Percentiles rank a stretch among this genome's conserved stretches.
phyloP scores from a whole-genome alignment of 2,797 vertebrate genomes.

The Esox masquinongy region DNA sequence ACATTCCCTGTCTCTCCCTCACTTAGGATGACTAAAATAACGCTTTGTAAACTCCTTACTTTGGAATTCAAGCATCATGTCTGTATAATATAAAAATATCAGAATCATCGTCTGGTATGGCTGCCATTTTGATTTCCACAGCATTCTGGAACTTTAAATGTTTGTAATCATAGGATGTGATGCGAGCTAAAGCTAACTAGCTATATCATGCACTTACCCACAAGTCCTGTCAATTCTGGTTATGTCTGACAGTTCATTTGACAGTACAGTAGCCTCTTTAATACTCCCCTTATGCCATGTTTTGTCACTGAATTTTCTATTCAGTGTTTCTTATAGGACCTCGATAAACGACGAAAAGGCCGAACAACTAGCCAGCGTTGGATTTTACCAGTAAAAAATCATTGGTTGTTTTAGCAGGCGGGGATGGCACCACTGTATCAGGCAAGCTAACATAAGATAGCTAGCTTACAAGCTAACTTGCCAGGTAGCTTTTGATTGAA shows the following conservation, averaged over 20 bases:
- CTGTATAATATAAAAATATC: too few relatives aligned
- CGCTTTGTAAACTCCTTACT: too few relatives aligned
- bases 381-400: neutral
- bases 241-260: neutral
- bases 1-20: too few relatives aligned
- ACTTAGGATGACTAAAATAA: too few relatives aligned
- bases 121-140: too few relatives aligned
- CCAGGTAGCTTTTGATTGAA: neutral
- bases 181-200: neutral
- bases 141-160: too few relatives aligned
- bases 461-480: neutral
- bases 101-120: too few relatives aligned
- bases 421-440: neutral
- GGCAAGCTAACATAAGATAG: neutral
- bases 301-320: neutral
- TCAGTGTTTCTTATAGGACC: neutral
- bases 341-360: neutral
- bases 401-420: neutral
- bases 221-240: neutral
- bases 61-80: too few relatives aligned
- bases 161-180: too few relatives aligned
- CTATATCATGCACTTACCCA: neutral
- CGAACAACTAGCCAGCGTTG: neutral
- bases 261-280: neutral
- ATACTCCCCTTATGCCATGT: neutral